These are phyloP conservation scores for Parauchenoglanis ngamensis DNA, from an alignment of 2,797 vertebrate species.

Conservation along the genomic window DNA sequence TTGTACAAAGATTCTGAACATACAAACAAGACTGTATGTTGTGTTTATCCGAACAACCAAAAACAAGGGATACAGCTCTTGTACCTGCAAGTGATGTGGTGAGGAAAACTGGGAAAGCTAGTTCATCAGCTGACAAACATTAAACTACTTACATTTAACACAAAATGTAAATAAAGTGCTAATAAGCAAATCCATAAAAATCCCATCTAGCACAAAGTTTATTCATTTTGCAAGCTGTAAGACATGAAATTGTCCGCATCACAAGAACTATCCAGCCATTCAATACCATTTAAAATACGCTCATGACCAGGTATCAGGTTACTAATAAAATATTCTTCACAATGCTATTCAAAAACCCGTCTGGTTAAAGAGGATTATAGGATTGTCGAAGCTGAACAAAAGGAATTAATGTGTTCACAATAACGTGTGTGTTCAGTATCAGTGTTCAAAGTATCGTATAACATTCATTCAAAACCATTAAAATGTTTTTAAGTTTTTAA, in stretches of 20 bases:
- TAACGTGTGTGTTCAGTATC: background rate
- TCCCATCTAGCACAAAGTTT: background rate
- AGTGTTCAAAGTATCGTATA: background rate
- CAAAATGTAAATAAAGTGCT: slow-evolving; percentile 1
- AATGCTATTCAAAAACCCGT: background rate
- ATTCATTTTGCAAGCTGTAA: background rate
- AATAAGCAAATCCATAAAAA: background rate
- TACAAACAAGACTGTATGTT: background rate
- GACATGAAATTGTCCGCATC: background rate
- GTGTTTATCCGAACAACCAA: background rate
- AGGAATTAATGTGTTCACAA: background rate
- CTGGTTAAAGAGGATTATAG: background rate
- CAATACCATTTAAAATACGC: background rate
- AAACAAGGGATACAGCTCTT: background rate
- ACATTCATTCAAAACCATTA: background rate
- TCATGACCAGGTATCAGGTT: background rate
- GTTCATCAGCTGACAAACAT: background rate
- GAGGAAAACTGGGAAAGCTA: background rate
- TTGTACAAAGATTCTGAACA: background rate
- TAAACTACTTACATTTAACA: background rate
- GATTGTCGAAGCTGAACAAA: background rate
- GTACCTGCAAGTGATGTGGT: background rate
- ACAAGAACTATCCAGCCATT: background rate
- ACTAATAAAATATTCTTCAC: background rate
- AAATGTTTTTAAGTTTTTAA: background rate